phyloP scores from a whole-genome alignment of 2,113 vertebrate genomes.

The Cheirogaleus medius region DNA sequence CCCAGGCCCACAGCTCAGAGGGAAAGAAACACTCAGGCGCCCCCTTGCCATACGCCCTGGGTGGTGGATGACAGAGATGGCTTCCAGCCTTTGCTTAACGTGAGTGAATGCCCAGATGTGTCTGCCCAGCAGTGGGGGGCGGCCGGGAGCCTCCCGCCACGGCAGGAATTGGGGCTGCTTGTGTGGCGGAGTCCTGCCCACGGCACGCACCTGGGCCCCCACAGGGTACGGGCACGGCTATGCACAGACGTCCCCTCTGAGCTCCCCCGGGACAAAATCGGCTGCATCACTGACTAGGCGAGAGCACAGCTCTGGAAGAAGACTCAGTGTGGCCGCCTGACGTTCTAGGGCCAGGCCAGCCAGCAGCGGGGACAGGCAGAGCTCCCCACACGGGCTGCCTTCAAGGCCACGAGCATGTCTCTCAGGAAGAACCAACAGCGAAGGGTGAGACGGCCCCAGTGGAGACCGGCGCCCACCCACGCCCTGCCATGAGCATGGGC shows the following conservation, averaged over 20 bases:
- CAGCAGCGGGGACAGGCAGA: rapidly evolving
- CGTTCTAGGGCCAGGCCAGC: background rate
- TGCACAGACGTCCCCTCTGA: background rate
- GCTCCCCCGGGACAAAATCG: background rate
- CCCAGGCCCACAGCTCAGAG: background rate
- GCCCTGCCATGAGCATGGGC: background rate
- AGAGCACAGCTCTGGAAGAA: too few relatives aligned
- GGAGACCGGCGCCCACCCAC: background rate
- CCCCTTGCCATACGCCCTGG: rapidly evolving
- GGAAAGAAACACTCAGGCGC: too few relatives aligned
- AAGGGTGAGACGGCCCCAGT: too few relatives aligned
- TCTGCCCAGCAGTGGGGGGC: background rate
- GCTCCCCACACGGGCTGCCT: too few relatives aligned
- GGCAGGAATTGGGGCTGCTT: background rate
- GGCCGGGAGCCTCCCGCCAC: background rate
- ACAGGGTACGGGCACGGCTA: rapidly evolving
- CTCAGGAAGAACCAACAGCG: too few relatives aligned
- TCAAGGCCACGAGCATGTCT: background rate
- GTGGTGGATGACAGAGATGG: background rate
- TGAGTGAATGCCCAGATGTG: background rate
- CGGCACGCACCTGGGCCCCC: rapidly evolving
- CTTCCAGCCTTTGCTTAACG: background rate
- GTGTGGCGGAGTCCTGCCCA: background rate
- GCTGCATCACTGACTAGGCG: rapidly evolving
- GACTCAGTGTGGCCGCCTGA: rapidly evolving